phyloP scores from a whole-genome alignment of 2,797 vertebrate genomes.

The Fratercula arctica region DNA sequence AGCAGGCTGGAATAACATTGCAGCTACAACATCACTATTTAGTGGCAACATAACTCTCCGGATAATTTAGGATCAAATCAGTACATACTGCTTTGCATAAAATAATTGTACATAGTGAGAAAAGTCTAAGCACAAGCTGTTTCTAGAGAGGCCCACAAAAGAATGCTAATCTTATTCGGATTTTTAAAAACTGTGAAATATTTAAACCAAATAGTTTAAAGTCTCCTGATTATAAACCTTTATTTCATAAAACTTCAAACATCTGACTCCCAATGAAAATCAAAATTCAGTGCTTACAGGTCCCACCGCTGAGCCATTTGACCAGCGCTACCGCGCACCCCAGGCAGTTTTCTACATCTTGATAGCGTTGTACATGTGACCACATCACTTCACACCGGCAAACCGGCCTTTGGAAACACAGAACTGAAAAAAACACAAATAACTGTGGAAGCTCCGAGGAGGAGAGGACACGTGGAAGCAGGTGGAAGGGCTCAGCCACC shows the following conservation, averaged over 20 bases:
- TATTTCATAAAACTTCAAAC: background rate
- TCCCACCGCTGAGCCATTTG: background rate
- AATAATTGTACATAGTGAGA: background rate
- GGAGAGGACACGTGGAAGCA: background rate
- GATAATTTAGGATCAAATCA: conserved; percentile 1
- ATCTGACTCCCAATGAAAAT: background rate
- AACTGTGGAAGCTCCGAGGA: background rate
- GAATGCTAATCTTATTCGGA: background rate
- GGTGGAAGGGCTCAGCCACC: background rate
- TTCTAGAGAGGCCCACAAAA: background rate
- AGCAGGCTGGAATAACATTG: background rate
- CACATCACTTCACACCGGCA: background rate
- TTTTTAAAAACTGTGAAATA: background rate
- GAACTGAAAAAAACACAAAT: background rate
- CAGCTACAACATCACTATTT: background rate
- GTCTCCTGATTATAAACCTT: background rate
- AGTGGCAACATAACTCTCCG: background rate
- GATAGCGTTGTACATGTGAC: fast-evolving
- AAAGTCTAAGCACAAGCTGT: background rate
- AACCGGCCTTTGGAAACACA: fast-evolving
- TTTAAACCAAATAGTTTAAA: background rate
- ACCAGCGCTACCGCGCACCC: background rate
- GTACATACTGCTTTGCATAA: background rate
- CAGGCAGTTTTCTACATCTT: background rate
- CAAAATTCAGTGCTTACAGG: background rate